Evolutionary conservation across 2,888 invertebrate species (phyloP).

Genomic region (Andrena trimmerana): DNA sequence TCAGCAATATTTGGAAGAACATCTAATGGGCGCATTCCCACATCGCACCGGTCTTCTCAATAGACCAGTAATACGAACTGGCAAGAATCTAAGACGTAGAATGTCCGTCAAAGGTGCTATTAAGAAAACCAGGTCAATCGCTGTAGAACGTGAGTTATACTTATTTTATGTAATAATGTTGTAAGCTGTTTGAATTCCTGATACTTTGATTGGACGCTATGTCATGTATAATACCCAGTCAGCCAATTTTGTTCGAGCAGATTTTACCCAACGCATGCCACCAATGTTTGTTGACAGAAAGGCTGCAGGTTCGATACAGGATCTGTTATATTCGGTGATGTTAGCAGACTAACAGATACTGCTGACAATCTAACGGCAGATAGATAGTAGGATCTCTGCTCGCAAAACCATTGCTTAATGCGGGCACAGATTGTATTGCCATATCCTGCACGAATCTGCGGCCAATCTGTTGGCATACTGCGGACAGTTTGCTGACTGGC

Average conservation of each 20-base stretch:
- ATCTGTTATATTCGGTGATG: too few relatives aligned
- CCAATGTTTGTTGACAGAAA: too few relatives aligned
- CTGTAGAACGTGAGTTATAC: conserved; percentile 92
- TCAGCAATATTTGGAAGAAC: conserved; percentile 94
- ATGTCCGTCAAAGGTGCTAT: conserved; percentile 97
- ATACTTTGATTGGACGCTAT: conserved; percentile 68
- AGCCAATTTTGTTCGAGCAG: too few relatives aligned
- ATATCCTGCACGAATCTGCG: too few relatives aligned
- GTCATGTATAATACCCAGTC: conserved; percentile 41
- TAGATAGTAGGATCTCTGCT: conserved; percentile 17
- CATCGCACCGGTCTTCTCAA: conserved; percentile 90
- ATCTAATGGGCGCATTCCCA: conserved; percentile 92
- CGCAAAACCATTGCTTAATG: too few relatives aligned
- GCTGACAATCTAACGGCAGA: background rate
- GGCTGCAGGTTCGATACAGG: too few relatives aligned
- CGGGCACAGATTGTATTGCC: too few relatives aligned
- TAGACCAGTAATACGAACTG: conserved; percentile 84
- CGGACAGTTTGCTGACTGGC: too few relatives aligned
- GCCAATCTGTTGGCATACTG: too few relatives aligned
- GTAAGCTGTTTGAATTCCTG: conserved; percentile 50
- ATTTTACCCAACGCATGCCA: too few relatives aligned
- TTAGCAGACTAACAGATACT: too few relatives aligned
- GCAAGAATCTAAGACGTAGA: conserved; percentile 88
- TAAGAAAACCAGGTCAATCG: conserved; percentile 96
- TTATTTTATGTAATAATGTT: conserved; percentile 31